phyloP scores from a whole-genome alignment of 2,888 invertebrate species.

The Lasius platythorax region DNA sequence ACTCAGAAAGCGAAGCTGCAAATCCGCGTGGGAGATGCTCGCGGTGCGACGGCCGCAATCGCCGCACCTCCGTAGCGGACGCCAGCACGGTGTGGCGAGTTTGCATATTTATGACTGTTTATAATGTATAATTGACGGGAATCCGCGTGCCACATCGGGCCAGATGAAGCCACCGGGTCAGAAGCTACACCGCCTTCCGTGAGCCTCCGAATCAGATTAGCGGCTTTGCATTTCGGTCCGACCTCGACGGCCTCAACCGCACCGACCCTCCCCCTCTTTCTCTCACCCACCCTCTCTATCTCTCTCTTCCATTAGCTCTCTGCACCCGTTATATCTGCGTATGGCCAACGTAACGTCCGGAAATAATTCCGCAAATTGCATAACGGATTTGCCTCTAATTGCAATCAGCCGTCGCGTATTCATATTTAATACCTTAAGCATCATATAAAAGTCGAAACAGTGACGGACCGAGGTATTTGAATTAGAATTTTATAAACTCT shows the following conservation, averaged over 20 bases:
- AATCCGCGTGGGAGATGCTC: conserved; percentile 75
- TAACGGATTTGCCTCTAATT: conserved; percentile 45
- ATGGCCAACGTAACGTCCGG: conserved; percentile 28
- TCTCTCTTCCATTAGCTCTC: not conserved
- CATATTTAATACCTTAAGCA: not conserved
- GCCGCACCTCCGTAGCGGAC: conserved; percentile 28
- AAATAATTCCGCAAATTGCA: conserved; percentile 45
- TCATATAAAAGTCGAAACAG: not conserved
- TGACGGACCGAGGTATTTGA: not conserved
- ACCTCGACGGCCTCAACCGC: conserved; percentile 65
- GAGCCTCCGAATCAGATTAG: conserved; percentile 79
- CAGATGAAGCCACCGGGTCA: conserved; percentile 64
- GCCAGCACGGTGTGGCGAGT: conserved; percentile 56
- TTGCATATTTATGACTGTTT: conserved; percentile 81
- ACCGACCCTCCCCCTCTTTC: conserved; percentile 20
- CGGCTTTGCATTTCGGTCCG: conserved; percentile 78
- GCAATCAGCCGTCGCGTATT: conserved; percentile 23
- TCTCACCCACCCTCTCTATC: not conserved
- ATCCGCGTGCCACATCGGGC: conserved; percentile 68
- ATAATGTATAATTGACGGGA: conserved; percentile 81
- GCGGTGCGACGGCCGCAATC: conserved; percentile 61
- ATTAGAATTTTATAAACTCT: not conserved
- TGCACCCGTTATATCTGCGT: not conserved
- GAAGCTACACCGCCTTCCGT: conserved; percentile 68
- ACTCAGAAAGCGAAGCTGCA: conserved; percentile 63